A percentile compares a stretch with the other conserved stretches of the same genome.
These are phyloP conservation scores for Papilio glaucus DNA, from an alignment of 1,140 invertebrate genomes.

Conservation along the genomic window DNA sequence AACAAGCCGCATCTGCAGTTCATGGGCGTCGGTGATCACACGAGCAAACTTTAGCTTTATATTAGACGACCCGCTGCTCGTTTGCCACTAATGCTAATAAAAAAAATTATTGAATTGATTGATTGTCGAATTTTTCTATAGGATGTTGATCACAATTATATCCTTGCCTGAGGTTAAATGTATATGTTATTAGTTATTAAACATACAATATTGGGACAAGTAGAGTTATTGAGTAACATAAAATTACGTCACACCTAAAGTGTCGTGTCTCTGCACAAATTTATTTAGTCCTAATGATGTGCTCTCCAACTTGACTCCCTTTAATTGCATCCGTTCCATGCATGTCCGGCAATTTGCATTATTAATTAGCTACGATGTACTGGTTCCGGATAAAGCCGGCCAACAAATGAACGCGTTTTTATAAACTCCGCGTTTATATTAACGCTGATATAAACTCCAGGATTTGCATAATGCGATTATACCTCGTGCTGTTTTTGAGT, in stretches of 20 bases:
- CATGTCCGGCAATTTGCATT: constrained; percentile 30
- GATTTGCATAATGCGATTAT: constrained; percentile 46
- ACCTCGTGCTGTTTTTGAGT: constrained; percentile 45
- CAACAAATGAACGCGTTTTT: constrained; percentile 46
- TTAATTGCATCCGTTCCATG: constrained; percentile 32
- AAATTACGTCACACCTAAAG: not conserved
- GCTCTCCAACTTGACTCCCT: constrained; percentile 18
- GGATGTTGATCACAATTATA: no score
- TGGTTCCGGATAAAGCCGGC: constrained; percentile 15
- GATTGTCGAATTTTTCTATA: no score
- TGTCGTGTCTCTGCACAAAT: not conserved
- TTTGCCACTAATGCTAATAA: no score
- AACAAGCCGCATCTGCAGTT: no score
- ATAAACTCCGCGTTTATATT: constrained; percentile 38
- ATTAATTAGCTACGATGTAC: constrained; percentile 32
- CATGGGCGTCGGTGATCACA: no score
- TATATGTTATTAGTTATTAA: no score
- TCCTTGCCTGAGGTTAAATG: no score
- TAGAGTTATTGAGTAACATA: not conserved
- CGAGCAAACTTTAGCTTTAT: no score
- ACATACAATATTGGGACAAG: not conserved
- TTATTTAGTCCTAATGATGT: constrained; percentile 25
- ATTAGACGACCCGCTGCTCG: no score
- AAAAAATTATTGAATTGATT: no score
- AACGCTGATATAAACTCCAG: constrained; percentile 42